Conservation (phyloP, 2,797 vertebrate genomes). For the Nasua narica region DNA sequence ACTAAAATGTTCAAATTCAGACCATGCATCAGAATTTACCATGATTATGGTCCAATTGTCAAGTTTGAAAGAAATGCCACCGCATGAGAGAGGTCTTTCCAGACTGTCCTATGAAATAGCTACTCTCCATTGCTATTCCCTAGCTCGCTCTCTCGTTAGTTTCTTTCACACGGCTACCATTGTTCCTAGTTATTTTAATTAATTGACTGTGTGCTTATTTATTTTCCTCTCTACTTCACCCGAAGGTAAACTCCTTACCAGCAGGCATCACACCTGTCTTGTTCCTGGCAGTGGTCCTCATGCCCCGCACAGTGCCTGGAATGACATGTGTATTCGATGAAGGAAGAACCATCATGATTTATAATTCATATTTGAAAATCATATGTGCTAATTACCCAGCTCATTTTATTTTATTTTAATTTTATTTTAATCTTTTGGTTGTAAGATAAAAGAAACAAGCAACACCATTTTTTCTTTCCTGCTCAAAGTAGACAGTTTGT, state of each 20-base stretch:
- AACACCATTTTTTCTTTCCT: background rate
- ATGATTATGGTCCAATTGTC: background rate
- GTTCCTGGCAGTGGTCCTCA: background rate
- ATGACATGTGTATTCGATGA: background rate
- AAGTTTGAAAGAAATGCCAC: background rate
- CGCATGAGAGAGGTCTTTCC: background rate
- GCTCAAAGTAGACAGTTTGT: background rate
- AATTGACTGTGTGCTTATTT: background rate
- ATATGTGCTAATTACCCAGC: background rate
- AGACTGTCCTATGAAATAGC: background rate
- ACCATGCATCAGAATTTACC: background rate
- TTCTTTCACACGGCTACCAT: background rate
- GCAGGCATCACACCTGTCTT: background rate
- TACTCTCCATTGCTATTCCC: background rate
- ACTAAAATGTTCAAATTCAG: background rate
- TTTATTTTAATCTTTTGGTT: background rate
- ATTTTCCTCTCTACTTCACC: background rate
- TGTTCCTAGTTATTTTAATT: background rate
- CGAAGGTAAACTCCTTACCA: background rate
- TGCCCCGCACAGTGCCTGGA: background rate
- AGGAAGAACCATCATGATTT: background rate
- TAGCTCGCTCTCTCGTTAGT: background rate
- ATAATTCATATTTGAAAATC: background rate
- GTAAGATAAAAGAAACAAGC: background rate
- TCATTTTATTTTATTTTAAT: background rate